Base-by-base conservation (phyloP, 2,888 invertebrate genomes). In the Electrophaes corylata region DNA sequence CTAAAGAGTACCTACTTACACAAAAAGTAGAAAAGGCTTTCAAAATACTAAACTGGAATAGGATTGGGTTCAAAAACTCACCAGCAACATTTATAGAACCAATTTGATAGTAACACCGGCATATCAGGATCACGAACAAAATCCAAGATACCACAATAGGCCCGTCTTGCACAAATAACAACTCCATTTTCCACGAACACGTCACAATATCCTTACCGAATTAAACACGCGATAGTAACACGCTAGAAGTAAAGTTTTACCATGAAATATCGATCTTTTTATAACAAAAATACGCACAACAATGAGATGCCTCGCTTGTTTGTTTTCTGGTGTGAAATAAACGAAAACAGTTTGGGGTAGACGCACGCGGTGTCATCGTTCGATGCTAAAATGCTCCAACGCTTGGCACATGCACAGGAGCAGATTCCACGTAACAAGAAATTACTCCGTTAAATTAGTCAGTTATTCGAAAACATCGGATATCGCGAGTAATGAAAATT, bases 91-190 rank as follows among this genome's bases (percentile, higher is more conserved):
- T 75, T 47, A 76, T 72, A 20, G 72, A 66, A 66, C 85, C 76
- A 54, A 89, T 83, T 57, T 84, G 81, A 73, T 89, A 89, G 64
- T 90, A 91, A 66, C 89, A 90, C 60, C 89, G 80, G 57, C 83
- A 91, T 70, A 91, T 90, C 62, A 91, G 72, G 65, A 88, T 63
- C 47, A 92, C 65, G 62, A 91, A 91, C 59, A 91, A 79, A 72
- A 90, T 83, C 91, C 90, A 90, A 16, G 92, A 88, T 57, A 91
- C 68, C 66, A 91, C 77, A 58, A 90, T 82, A 1, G 91, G 91
- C 29, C 84, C 84, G 46, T 91, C 91, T 76, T 87, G 86, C 70
- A 84, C 86, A 12, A 86, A 55, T 57, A 86, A 60, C 50, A 72
- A 70, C 64, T 86, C 86, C 88, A 89, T 88, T 60, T 72, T 23